Percentiles rank a stretch among this genome's conserved stretches.
Conservation (phyloP, 2,113 vertebrate species). For the Macheiramphus alcinus region DNA sequence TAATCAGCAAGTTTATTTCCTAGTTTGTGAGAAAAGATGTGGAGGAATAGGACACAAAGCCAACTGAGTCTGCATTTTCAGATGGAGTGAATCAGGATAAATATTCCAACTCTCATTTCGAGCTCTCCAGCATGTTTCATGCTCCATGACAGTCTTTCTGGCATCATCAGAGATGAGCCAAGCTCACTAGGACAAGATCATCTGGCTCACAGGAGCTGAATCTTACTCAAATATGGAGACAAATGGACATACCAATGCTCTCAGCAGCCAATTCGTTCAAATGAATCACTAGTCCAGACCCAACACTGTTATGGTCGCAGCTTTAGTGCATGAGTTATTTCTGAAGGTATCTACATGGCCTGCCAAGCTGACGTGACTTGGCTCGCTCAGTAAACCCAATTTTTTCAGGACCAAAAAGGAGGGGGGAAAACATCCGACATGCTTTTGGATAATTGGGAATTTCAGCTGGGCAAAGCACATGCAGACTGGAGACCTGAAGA, state of each 20-base stretch:
- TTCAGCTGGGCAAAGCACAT: background rate
- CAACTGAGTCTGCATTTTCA: background rate
- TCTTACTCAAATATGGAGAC: background rate
- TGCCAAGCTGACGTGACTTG: background rate
- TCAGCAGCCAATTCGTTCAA: background rate
- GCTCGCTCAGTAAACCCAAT: background rate
- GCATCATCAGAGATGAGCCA: background rate
- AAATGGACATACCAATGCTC: background rate
- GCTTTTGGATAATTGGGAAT: background rate
- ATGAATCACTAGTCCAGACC: background rate
- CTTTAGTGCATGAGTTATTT: background rate
- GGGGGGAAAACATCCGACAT: background rate
- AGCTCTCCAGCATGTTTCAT: background rate
- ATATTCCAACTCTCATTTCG: background rate
- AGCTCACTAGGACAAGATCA: background rate
- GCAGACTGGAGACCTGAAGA: background rate
- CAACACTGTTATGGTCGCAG: background rate
- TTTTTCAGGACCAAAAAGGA: background rate
- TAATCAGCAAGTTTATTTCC: background rate
- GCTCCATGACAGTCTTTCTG: background rate
- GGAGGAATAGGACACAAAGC: background rate
- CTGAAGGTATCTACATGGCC: background rate
- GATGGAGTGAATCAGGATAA: background rate
- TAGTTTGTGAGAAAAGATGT: background rate
- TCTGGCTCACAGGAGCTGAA: constrained; percentile 3